Evolutionary conservation across 2,113 vertebrate genomes (phyloP).

Genomic region (Phainopepla nitens): DNA sequence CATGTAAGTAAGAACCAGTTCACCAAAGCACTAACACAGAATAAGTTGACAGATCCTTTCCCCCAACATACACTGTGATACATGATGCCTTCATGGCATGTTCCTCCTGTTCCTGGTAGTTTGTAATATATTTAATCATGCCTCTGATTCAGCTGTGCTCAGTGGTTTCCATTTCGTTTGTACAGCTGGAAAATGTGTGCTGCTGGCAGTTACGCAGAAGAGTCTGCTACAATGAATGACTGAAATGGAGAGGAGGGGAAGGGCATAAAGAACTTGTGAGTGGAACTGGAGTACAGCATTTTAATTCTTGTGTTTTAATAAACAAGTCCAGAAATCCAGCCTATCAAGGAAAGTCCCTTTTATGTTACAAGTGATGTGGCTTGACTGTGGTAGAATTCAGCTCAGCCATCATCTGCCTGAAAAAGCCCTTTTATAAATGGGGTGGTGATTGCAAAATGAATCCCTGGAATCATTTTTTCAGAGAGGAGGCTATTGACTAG

Average conservation of each 20-base stretch:
- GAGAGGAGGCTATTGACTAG: conserved; percentile 12
- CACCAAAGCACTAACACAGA: not conserved
- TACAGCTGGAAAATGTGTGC: not conserved
- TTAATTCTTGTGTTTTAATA: conserved; percentile 21
- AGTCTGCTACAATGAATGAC: not conserved
- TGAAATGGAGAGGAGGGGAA: not conserved
- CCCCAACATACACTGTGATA: not conserved
- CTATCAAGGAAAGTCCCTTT: not conserved
- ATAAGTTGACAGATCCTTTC: not conserved
- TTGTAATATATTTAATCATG: not conserved
- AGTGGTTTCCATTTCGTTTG: not conserved
- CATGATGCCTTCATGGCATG: not conserved
- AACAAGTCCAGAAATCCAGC: not conserved
- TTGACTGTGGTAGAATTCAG: conserved; percentile 13
- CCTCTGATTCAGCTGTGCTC: not conserved
- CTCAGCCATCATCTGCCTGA: not conserved
- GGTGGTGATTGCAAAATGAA: not conserved
- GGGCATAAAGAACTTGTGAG: not conserved
- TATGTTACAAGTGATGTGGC: not conserved
- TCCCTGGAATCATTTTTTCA: conserved; percentile 24
- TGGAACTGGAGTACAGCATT: not conserved
- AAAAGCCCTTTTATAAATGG: conserved; percentile 12
- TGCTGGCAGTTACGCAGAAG: not conserved
- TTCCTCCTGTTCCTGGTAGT: not conserved
- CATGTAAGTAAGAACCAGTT: not conserved